Conservation (phyloP, 2,113 vertebrate species). For the Rhinoderma darwinii region DNA sequence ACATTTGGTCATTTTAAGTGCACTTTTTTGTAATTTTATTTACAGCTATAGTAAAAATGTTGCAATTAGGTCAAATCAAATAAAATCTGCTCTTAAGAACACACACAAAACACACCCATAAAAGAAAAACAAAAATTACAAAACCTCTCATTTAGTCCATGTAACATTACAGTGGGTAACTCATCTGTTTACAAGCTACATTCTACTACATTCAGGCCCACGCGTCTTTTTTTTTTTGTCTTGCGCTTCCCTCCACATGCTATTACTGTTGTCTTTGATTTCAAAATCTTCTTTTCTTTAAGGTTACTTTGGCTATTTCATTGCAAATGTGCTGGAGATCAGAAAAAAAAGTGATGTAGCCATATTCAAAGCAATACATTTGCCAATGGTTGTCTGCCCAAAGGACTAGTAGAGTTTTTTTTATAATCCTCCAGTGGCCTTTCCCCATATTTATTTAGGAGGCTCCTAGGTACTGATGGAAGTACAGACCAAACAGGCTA, state of each 20-base stretch:
- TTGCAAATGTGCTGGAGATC: background rate
- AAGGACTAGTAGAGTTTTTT: background rate
- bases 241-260: background rate
- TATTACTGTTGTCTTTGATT: background rate
- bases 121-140: background rate
- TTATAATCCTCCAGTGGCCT: background rate
- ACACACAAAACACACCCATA: background rate
- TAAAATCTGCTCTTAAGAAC: background rate
- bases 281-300: background rate
- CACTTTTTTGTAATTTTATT: too few relatives aligned
- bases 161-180: background rate
- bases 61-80: background rate
- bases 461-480: constrained; percentile 88
- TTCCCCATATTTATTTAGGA: constrained; percentile 67
- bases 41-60: background rate
- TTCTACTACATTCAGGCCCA: background rate
- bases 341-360: background rate
- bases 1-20: too few relatives aligned
- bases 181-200: background rate
- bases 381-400: background rate
- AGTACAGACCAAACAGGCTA: constrained; percentile 93
- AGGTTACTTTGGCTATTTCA: background rate
- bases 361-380: background rate
- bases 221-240: background rate
- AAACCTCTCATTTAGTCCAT: background rate